Base-by-base conservation (phyloP, 2,888 invertebrate species). In the Steinernema scapterisci region DNA sequence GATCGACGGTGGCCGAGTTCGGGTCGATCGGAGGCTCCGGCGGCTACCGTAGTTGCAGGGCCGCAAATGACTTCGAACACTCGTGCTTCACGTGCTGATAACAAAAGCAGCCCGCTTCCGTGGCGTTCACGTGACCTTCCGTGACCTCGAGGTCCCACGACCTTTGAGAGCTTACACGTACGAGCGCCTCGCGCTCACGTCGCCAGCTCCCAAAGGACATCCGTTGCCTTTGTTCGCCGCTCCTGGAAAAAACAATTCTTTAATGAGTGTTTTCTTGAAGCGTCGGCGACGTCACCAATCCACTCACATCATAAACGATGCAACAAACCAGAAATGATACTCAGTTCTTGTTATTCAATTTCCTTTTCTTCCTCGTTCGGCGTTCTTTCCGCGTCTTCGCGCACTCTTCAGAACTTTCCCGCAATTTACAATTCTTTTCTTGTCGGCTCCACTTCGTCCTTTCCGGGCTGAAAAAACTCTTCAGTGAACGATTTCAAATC, bases 41-140 rank as follows among this genome's bases (percentile, higher is more conserved):
- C 48, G 16, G n/a, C 48, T 48, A 48, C 48, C 48, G 48, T 48
- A 48, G 48, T 13, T 48, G 48, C 48, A 3, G 48, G 48, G 13
- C 48, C 13, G 48, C 48, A 13, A 48, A 13, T 48, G 48, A 3
- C 38, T 38, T 9, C 19, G 48, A 13, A n/a, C 6, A 2, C 48
- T 48, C 48, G 48, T 48, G n/a, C 16, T 48, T 38, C 38, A 38
- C 38, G 38, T 19, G 48, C 48, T 48, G 48, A 48, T 48, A 48
- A 48, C 48, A 2, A n/a, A 9, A n/a, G 48, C 48, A 16, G 48
- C 48, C 48, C 48, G 48, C 48, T 48, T 19, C 16, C 48, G 48
- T 16, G 48, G 27, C 31, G 31, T 63, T 63, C 63, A 63, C 63
- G 63, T 63, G 63, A 63, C 63, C 63, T 63, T 31, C 19, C 38